A percentile compares a stretch with the other conserved stretches of the same genome.
Evolutionary conservation across 2,113 vertebrate species (phyloP).

Genomic region (Petroica traversi): DNA sequence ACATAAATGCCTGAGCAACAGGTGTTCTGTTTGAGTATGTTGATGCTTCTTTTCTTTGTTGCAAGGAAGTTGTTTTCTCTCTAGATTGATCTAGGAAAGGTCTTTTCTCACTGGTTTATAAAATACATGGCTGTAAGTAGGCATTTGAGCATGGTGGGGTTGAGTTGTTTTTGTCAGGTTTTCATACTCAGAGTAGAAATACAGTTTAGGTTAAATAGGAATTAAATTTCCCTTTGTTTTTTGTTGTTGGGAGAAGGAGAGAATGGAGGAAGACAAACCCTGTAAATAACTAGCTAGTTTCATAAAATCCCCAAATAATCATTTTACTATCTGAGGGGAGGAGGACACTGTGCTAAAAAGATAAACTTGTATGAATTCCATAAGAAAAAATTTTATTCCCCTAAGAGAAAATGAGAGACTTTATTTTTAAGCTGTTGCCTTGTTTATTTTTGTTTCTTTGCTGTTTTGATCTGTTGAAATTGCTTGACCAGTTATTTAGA

Average conservation of each 20-base stretch:
- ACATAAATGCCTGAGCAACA: background rate
- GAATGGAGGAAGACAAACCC: background rate
- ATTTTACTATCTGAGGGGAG: background rate
- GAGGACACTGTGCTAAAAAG: background rate
- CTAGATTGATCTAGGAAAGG: fast-evolving
- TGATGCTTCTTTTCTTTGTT: fast-evolving
- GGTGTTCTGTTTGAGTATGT: too few relatives aligned
- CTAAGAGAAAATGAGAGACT: background rate
- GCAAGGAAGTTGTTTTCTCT: fast-evolving
- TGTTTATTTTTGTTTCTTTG: background rate
- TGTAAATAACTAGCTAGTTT: background rate
- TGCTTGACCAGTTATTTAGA: background rate
- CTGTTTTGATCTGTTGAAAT: background rate
- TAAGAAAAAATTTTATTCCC: background rate
- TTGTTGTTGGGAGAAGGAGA: fast-evolving
- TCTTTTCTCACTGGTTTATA: fast-evolving
- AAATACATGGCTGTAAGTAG: background rate
- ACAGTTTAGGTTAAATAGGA: background rate
- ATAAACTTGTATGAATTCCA: background rate
- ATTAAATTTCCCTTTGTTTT: background rate
- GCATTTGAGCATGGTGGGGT: fast-evolving
- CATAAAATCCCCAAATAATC: background rate
- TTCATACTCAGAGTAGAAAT: background rate
- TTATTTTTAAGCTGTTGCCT: background rate
- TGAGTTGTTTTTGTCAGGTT: background rate